A percentile compares a stretch with the other conserved stretches of the same genome.
These are phyloP conservation scores for Platycheirus rosarum DNA, from an alignment of 2,888 invertebrate species.

Conservation along the genomic window DNA sequence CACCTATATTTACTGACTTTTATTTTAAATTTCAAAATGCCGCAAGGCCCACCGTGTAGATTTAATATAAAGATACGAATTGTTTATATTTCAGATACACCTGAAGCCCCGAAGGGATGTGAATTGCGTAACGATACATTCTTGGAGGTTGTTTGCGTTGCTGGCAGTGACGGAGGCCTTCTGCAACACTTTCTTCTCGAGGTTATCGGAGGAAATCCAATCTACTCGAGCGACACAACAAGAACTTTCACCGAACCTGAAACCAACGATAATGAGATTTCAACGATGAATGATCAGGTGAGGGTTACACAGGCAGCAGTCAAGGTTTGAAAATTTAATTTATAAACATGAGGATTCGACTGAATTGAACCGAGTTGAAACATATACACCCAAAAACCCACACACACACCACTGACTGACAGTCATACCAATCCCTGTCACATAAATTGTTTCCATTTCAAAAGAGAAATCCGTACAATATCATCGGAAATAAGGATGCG, in stretches of 20 bases:
- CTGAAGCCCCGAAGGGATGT: slow-evolving; percentile 90
- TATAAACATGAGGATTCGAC: slow-evolving; percentile 71
- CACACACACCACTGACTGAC: slow-evolving; percentile 37
- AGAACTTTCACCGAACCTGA: slow-evolving; percentile 80
- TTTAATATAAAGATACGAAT: slow-evolving; percentile 58
- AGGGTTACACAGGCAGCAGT: slow-evolving; percentile 70
- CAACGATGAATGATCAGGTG: slow-evolving; percentile 87
- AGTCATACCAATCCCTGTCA: slow-evolving; percentile 70
- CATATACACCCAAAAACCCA: neutral
- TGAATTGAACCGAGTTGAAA: slow-evolving; percentile 17
- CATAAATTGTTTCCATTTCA: slow-evolving; percentile 74
- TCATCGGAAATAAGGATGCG: slow-evolving; percentile 72
- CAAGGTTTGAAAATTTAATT: slow-evolving; percentile 69
- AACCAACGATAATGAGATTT: slow-evolving; percentile 84
- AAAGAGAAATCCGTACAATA: slow-evolving; percentile 70
- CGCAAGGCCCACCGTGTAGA: slow-evolving; percentile 35
- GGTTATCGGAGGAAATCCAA: slow-evolving; percentile 86
- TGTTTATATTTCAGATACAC: slow-evolving; percentile 85
- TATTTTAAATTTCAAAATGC: slow-evolving; percentile 46
- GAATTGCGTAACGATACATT: slow-evolving; percentile 87
- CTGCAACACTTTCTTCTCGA: slow-evolving; percentile 92
- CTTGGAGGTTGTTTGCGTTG: slow-evolving; percentile 88
- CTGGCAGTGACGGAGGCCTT: slow-evolving; percentile 91
- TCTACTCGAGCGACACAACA: slow-evolving; percentile 83
- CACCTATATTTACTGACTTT: slow-evolving; percentile 27